Evolutionary conservation across 2,888 invertebrate species (phyloP), one percentile per base, ranked within the genome.

Genomic region (Eristalis pertinax): DNA sequence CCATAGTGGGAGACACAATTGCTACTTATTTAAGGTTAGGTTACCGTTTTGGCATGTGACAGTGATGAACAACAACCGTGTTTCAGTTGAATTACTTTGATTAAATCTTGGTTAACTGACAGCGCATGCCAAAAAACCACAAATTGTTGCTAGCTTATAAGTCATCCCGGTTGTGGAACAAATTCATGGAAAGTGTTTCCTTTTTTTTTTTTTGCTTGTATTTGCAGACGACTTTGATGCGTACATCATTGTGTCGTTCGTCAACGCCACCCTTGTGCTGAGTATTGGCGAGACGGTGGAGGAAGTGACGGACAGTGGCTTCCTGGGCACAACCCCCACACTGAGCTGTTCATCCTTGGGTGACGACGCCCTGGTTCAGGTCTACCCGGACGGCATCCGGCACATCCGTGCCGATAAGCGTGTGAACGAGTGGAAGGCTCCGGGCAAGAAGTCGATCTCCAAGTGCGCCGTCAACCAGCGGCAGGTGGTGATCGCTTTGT

Each of bases 221-320:
- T 94, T 96, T 96, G 90, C 96, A 99, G 99, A 99, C 95, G 97
- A 98, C 93, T 99, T 95, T 95, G 99, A 99, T 95, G 98, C 99
- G 74, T 99, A 99, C 95, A 99, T 99, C 95, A 98, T 99, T 93
- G 99, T 99, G 91, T 99, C 99, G 70, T 99, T 99, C 96, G 97
- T 99, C 89, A 95, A 95, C 91, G 99, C 99, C 90, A 99, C 99
- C 19, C 95, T 99, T 91, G 99, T 99, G 89, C 95, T 99, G 91
- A 99, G 99, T 90, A 99, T 99, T 92, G 99, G 99, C 90, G 99
- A 99, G 94, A 99, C 99, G 15, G 99, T 99, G n/a, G 99, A 99
- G 94, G 99, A 99, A 96, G 99, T 99, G 29, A 99, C 99, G 0
- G 99, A 99, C 93, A 99, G 99, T 88, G 99, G 99, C 63, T 99